These are phyloP conservation scores for Pseudochromis fuscus DNA, from an alignment of 2,797 vertebrate species.

Conservation along the genomic window DNA sequence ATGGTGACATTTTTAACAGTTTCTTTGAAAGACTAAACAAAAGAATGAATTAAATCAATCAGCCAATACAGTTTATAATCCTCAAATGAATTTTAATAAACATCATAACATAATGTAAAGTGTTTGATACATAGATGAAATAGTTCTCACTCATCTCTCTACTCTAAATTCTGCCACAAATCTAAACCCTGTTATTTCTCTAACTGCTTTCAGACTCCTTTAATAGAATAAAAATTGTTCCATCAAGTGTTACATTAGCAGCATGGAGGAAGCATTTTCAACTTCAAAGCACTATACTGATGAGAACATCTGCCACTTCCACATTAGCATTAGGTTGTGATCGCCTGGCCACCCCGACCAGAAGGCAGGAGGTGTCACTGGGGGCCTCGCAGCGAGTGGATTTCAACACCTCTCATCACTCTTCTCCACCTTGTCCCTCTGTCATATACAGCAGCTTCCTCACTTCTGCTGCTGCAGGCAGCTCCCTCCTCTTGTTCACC, in stretches of 20 bases:
- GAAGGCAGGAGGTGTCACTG: constrained; percentile 63
- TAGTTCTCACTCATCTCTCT: neutral
- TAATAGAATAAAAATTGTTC: constrained; percentile 30
- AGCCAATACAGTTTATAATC: no score
- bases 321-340: constrained; percentile 67
- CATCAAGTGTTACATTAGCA: constrained; percentile 43
- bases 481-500: constrained; percentile 23
- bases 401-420: constrained; percentile 65
- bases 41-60: no score
- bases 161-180: neutral
- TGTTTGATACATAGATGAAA: no score
- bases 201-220: constrained; percentile 12
- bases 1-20: no score
- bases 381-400: constrained; percentile 56
- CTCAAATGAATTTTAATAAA: no score
- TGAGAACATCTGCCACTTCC: constrained; percentile 77
- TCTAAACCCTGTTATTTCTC: neutral
- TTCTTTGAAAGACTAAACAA: no score
- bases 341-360: constrained; percentile 61
- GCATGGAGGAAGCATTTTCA: constrained; percentile 50
- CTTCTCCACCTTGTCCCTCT: constrained; percentile 58
- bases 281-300: constrained; percentile 59
- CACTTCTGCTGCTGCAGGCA: constrained; percentile 45
- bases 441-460: constrained; percentile 48
- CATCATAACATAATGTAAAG: no score